Base-by-base conservation (phyloP, 1,140 invertebrate species). In the Adelges cooleyi region DNA sequence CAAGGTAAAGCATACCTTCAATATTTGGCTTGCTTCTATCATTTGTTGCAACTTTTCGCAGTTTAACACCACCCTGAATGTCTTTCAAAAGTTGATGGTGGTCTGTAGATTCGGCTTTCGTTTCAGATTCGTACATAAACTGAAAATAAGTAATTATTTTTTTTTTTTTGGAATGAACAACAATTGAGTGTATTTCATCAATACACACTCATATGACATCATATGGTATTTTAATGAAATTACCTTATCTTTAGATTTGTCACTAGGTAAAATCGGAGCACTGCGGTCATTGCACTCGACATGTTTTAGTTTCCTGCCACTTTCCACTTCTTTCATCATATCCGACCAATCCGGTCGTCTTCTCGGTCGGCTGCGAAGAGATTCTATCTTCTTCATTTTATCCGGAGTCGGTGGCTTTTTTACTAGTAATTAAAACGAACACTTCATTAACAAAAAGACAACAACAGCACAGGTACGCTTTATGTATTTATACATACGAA, bases 61-160 rank as follows among this genome's bases (percentile, higher is more conserved):
- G 76, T 71, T 78, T 82, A 0, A 92, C 78, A 33, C 90, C 90
- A 52, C 79, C 74, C 72, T 88, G 84, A 71, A 93, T 93, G 78
- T 92, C 85, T 74, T 86, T 84, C 1, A 93, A 79, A 44, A 93
- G 78, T 68, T 85, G 81, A 74, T 92, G 90, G 75, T 90, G 87
- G 65, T 85, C 82, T 71, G 87, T 89, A 42, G 75, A 72, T 33
- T 73, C 71, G 36, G 74, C 72, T 27, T 73, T 72, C 73, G 88
- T 88, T 75, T 92, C 90, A 13, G 89, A 91, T 72, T 92, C 89
- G 75, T 90, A 93, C 49, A 93, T 83, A 74, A 92, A 92, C 77
- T 92, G 83, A 62, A 23, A 25, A 59, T 22, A 54, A 49, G n/a
- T n/a, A n/a, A n/a, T n/a, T n/a, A n/a, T n/a, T n/a, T n/a, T n/a